Conservation (phyloP, 1,140 invertebrate genomes). For the Rhyacophila brunnea region DNA sequence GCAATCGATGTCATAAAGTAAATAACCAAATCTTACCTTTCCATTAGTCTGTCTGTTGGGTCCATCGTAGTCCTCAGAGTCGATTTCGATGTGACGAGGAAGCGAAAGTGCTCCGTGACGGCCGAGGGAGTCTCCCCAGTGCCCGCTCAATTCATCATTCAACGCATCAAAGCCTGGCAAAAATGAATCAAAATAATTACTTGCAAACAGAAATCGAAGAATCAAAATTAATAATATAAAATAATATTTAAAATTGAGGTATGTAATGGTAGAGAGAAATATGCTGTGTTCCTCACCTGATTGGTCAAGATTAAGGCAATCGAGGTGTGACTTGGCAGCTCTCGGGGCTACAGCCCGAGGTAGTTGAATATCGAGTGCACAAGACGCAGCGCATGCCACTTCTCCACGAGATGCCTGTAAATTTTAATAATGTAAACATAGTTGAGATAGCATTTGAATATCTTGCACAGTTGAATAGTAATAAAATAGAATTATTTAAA, state of each 20-base stretch:
- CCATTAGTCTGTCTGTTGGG: conserved; percentile 38
- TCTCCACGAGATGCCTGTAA: conserved; percentile 71
- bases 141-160: conserved; percentile 51
- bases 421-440: too few relatives aligned
- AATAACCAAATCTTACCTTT: too few relatives aligned
- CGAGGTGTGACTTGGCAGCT: conserved; percentile 67
- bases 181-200: too few relatives aligned
- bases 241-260: too few relatives aligned
- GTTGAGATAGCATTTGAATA: too few relatives aligned
- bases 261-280: too few relatives aligned
- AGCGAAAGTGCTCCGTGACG: conserved; percentile 40
- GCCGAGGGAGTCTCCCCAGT: conserved; percentile 50
- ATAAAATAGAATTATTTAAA: too few relatives aligned
- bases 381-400: conserved; percentile 82
- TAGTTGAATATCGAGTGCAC: conserved; percentile 85
- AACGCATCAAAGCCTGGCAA: conserved; percentile 52
- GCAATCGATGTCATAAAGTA: too few relatives aligned
- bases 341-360: conserved; percentile 75
- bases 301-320: conserved; percentile 65
- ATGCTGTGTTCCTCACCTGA: conserved; percentile 61
- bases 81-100: conserved; percentile 37
- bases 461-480: too few relatives aligned
- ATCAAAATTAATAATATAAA: too few relatives aligned
- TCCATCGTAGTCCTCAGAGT: conserved; percentile 43
- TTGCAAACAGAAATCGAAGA: too few relatives aligned